These are phyloP conservation scores for Cherax quadricarinatus DNA, from an alignment of 1,140 invertebrate genomes.

Conservation along the genomic window DNA sequence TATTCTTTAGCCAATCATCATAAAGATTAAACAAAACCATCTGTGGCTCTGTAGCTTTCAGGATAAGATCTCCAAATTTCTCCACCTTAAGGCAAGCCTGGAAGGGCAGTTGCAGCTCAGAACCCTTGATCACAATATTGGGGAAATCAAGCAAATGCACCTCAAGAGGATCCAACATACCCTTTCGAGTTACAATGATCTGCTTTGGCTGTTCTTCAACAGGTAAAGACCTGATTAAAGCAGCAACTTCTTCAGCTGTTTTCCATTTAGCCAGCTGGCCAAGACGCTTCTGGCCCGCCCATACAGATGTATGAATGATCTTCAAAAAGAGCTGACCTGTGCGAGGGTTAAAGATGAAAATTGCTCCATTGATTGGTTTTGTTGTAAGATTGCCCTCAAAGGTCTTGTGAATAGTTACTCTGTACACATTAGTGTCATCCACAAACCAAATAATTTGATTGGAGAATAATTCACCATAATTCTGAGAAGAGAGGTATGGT, in stretches of 20 bases:
- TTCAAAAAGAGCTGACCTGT: conserved; percentile 99
- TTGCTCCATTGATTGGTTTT: conserved; percentile 99
- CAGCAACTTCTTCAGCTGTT: conserved; percentile 99
- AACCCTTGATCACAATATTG: conserved; percentile 99
- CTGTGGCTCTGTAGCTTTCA: conserved; percentile 99
- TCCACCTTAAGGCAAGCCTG: conserved; percentile 99
- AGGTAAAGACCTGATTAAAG: conserved; percentile 97
- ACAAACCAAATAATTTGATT: conserved; percentile 96
- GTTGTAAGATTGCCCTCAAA: conserved; percentile 99
- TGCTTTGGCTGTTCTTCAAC: conserved; percentile 99
- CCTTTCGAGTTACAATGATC: conserved; percentile 99
- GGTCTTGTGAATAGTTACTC: conserved; percentile 99
- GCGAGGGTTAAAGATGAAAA: conserved; percentile 99
- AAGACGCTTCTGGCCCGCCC: conserved; percentile 97
- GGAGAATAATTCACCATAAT: conserved; percentile 99
- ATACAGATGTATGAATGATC: conserved; percentile 99
- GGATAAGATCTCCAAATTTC: conserved; percentile 99
- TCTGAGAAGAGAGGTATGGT: conserved; percentile 98
- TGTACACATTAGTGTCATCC: conserved; percentile 99
- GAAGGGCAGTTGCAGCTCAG: conserved; percentile 98
- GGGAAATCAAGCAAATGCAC: conserved; percentile 99
- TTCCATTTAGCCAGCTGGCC: conserved; percentile 99
- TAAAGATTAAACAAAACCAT: conserved; percentile 99
- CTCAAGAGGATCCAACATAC: conserved; percentile 99
- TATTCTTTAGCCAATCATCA: conserved; percentile 99